phyloP scores from a whole-genome alignment of 1,140 invertebrate genomes.

The Tetramorium parvispinum region DNA sequence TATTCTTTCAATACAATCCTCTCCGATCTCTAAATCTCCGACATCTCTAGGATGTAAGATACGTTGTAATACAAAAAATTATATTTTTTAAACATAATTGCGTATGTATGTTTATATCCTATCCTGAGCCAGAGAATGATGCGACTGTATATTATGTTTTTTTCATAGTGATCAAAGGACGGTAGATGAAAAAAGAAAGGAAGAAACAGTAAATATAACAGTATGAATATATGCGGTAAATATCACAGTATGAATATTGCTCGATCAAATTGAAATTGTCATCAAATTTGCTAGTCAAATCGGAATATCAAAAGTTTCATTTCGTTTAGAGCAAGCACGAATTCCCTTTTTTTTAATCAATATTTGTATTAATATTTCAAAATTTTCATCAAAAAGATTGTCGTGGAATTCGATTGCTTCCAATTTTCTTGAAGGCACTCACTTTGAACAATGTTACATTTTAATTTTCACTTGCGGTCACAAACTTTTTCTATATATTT shows the following conservation, averaged over 20 bases:
- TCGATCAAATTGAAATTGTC: not conserved
- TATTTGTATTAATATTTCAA: not conserved
- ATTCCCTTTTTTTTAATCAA: not conserved
- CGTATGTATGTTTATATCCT: not conserved
- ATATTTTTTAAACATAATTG: not conserved
- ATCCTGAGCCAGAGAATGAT: not conserved
- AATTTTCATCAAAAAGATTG: not conserved
- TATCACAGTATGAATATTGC: not conserved
- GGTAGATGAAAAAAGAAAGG: not conserved
- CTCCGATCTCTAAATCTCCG: not conserved
- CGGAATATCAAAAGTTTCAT: not conserved
- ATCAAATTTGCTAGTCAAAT: not conserved
- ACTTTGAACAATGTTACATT: not conserved
- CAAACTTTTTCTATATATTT: not conserved
- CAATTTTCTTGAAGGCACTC: not conserved
- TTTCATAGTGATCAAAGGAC: not conserved
- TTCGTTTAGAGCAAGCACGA: not conserved
- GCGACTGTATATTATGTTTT: not conserved
- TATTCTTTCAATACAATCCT: not conserved
- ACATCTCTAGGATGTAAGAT: not conserved
- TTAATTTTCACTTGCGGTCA: not conserved
- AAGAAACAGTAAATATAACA: not conserved
- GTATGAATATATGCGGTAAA: not conserved
- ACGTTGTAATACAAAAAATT: not conserved
- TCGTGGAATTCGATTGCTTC: not conserved